Conservation (phyloP, 2,113 vertebrate genomes). For the Suricata suricatta region DNA sequence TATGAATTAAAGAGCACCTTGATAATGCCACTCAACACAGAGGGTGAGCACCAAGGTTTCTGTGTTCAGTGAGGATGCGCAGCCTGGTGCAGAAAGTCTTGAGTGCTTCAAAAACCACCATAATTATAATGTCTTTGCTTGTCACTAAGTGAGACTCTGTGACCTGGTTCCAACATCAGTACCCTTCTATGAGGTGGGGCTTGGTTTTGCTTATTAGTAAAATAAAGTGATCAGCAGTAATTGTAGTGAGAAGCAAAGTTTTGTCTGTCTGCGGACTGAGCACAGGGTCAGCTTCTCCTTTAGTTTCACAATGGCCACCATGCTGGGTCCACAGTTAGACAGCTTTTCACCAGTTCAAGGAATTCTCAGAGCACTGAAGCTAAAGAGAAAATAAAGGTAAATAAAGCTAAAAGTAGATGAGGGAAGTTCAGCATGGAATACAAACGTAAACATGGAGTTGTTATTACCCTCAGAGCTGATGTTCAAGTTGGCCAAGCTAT, state of each 20-base stretch:
- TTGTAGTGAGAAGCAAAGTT: background rate
- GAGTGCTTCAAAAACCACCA: background rate
- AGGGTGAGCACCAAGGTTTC: background rate
- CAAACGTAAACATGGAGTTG: background rate
- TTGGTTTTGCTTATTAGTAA: background rate
- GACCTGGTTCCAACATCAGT: background rate
- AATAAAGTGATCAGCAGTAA: background rate
- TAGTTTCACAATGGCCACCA: background rate
- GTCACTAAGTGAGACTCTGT: background rate
- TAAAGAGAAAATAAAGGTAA: background rate
- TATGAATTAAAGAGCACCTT: background rate
- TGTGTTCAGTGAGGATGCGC: background rate
- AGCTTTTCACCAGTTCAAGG: background rate
- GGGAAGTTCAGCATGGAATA: background rate
- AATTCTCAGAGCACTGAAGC: background rate
- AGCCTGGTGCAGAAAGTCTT: background rate
- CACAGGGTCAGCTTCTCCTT: background rate
- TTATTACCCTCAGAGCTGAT: background rate
- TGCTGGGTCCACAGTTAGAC: background rate
- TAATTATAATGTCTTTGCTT: background rate
- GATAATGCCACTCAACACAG: background rate
- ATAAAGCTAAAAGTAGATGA: background rate
- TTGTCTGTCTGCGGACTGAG: background rate
- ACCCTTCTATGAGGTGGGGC: background rate
- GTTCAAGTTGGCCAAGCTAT: background rate